Base-by-base conservation (phyloP, 2,113 vertebrate genomes). In the Poecile atricapillus region DNA sequence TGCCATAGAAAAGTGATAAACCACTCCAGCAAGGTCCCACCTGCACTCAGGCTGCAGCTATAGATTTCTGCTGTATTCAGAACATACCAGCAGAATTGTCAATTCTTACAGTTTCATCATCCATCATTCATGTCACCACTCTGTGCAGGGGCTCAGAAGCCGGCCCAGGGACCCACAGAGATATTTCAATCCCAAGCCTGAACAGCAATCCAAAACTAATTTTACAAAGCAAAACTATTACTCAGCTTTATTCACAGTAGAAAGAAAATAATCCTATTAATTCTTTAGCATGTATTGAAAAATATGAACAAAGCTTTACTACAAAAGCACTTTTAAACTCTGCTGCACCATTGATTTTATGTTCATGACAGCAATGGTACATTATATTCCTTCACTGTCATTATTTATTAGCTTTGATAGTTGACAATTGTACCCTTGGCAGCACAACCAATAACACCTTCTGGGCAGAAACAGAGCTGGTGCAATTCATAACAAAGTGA, bases 11-110 rank as follows among this genome's bases (percentile, higher is more conserved):
- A 83, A 90, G 33, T 20, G 46, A 58, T 55, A 27, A 92, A 87
- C 0, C 1, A 39, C 82, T 33, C 9, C 0, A 49, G 47, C 11
- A 7, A 47, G 75, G 62, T 30, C 15, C 18, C 58, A 37, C 43
- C 33, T 15, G 37, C 49, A 24, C 11, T 23, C 49, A 46, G 55
- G 56, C 31, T 65, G 44, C 76, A 89, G 75, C 49, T n/a, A 47
- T 2, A 30, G 8, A 35, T 64, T 41, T 77, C 20, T 33, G 73
- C 39, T 37, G 2, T 11, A 39, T 17, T 64, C 83, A 27, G 30
- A 56, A 69, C 27, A 7, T 1, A 60, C 1, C 69, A n/a, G 27
- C 4, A 82, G 35, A 56, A 33, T 2, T 22, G 31, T 6, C 44
- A 39, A 13, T 41, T 74, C 50, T 49, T 18, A 58, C 23, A 1